phyloP scores from a whole-genome alignment of 2,888 invertebrate species.

The Diarsia brunnea region DNA sequence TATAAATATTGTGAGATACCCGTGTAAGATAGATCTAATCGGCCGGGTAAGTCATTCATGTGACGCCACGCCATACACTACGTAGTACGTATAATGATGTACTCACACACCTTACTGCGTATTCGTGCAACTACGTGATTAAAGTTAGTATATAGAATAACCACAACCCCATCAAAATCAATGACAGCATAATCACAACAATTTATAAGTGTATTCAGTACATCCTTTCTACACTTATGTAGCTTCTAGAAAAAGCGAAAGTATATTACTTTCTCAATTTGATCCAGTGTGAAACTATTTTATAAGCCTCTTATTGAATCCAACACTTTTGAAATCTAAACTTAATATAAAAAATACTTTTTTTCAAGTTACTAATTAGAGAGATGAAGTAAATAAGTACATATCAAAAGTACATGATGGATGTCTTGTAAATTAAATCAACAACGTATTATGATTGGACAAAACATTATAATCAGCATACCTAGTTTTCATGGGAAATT shows the following conservation, averaged over 20 bases:
- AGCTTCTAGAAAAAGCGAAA: not conserved
- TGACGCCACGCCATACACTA: constrained; percentile 60
- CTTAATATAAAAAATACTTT: not conserved
- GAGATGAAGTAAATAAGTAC: not conserved
- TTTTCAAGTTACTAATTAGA: not conserved
- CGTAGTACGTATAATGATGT: constrained; percentile 33
- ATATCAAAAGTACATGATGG: not conserved
- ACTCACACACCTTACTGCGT: constrained; percentile 41
- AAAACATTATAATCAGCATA: constrained; percentile 23
- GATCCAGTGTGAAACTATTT: constrained; percentile 6
- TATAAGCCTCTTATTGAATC: not conserved
- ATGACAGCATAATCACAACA: constrained; percentile 16
- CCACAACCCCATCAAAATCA: constrained; percentile 48
- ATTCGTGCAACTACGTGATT: constrained; percentile 56
- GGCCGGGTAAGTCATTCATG: constrained; percentile 63
- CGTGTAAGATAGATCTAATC: constrained; percentile 57
- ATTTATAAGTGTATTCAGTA: constrained; percentile 1
- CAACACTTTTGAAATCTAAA: not conserved
- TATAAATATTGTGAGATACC: constrained; percentile 75
- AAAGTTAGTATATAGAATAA: constrained; percentile 58
- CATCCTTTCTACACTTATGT: not conserved
- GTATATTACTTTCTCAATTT: constrained; percentile 1
- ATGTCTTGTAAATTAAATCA: not conserved
- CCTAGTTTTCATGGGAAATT: constrained; percentile 22
- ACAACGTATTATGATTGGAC: not conserved